Evolutionary conservation across 35 echinoderm and acorn worm species (phyloP).

Genomic region (Diadema setosum): DNA sequence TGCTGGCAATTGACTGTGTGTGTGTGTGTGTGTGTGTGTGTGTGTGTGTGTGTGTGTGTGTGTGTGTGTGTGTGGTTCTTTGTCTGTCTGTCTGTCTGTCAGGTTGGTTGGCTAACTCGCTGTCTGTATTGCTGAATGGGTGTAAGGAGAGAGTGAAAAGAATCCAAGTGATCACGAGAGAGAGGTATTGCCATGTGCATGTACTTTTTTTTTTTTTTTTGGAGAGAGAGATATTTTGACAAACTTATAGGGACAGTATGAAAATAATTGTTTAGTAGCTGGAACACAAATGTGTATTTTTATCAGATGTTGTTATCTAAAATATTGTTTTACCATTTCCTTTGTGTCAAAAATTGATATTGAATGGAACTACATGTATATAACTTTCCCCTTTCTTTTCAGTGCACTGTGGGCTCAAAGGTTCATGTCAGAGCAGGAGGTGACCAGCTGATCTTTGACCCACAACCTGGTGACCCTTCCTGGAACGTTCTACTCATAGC

Average conservation of each 20-base stretch:
- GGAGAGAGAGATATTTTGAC: not conserved
- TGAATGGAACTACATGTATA: too few relatives aligned
- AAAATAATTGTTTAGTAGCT: too few relatives aligned
- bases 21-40: not conserved
- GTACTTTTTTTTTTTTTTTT: not conserved
- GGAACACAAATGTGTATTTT: too few relatives aligned
- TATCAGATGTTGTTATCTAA: too few relatives aligned
- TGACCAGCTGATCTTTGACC: slow-evolving; percentile 80
- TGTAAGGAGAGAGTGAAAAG: not conserved
- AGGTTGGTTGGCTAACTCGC: not conserved
- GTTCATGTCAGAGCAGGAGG: slow-evolving; percentile 78
- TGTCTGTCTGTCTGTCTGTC: not conserved
- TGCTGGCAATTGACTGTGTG: not conserved
- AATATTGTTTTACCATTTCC: too few relatives aligned
- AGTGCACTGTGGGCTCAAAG: slow-evolving; percentile 70
- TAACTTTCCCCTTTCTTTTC: not conserved
- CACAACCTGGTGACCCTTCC: slow-evolving; percentile 50
- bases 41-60: not conserved
- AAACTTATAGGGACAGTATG: too few relatives aligned
- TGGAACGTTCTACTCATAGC: slow-evolving; percentile 83
- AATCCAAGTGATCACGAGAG: not conserved
- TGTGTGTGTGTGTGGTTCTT: not conserved
- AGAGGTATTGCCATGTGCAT: not conserved
- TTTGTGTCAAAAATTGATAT: too few relatives aligned
- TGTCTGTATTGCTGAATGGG: not conserved